phyloP scores from a whole-genome alignment of 2,888 invertebrate species.

The Athrips mouffetella region DNA sequence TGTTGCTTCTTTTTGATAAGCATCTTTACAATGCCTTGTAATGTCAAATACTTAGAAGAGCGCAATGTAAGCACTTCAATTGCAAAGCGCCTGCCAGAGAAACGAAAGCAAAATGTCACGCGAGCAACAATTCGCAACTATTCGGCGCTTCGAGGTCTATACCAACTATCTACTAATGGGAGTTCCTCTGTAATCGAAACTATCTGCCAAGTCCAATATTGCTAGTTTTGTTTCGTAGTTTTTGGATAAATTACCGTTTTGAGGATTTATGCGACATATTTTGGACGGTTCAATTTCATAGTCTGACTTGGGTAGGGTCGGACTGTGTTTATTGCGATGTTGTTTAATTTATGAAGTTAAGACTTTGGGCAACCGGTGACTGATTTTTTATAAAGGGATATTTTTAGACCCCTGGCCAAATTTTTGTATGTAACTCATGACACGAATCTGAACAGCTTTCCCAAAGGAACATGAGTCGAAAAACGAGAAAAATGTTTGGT shows the following conservation, averaged over 20 bases:
- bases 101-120: slow-evolving; percentile 26
- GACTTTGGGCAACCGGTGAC: no score
- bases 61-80: slow-evolving; percentile 16
- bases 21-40: no score
- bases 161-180: slow-evolving; percentile 28
- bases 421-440: no score
- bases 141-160: slow-evolving; percentile 11
- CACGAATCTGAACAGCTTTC: no score
- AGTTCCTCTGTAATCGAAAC: slow-evolving; percentile 26
- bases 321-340: no score
- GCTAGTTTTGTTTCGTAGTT: slow-evolving; percentile 27
- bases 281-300: slow-evolving; percentile 5
- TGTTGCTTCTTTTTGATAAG: no score
- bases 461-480: no score
- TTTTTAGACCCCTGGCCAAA: no score
- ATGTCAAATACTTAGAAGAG: neutral
- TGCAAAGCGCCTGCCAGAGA: neutral
- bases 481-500: no score
- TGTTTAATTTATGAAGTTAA: no score
- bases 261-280: slow-evolving; percentile 5
- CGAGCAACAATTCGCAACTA: slow-evolving; percentile 27
- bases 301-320: neutral
- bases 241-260: slow-evolving; percentile 17
- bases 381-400: no score
- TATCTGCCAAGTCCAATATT: slow-evolving; percentile 27